Evolutionary conservation across 2,797 vertebrate species (phyloP).

Genomic region (Falco cherrug): DNA sequence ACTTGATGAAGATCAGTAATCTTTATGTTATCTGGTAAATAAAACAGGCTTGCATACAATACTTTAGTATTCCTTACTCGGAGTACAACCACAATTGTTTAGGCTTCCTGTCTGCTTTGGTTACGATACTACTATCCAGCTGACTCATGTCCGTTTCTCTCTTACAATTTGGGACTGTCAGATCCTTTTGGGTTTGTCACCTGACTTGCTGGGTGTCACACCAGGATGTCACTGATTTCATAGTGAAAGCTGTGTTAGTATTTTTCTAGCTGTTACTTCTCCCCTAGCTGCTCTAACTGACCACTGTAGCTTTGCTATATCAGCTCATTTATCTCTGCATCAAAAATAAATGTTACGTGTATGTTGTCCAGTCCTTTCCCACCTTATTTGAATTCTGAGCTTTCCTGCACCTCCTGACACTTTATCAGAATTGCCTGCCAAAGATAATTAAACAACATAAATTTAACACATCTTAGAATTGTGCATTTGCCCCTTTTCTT

Average conservation of each 20-base stretch:
- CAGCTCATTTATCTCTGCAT: not conserved
- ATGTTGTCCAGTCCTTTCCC: not conserved
- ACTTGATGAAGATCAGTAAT: not conserved
- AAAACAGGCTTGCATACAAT: not conserved
- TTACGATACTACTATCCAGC: not conserved
- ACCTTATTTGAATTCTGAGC: not conserved
- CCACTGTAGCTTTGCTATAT: not conserved
- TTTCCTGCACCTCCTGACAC: not conserved
- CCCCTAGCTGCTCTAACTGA: not conserved
- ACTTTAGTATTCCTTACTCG: not conserved
- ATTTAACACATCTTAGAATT: not conserved
- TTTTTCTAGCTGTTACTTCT: not conserved
- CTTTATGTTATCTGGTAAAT: not conserved
- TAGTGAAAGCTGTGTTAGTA: not conserved
- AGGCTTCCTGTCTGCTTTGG: not conserved
- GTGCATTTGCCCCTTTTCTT: not conserved
- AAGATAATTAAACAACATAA: not conserved
- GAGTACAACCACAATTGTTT: not conserved
- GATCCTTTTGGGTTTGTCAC: not conserved
- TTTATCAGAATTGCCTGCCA: not conserved
- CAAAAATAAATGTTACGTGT: not conserved
- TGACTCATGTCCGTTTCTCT: not conserved
- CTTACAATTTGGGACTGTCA: not conserved
- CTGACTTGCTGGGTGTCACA: not conserved
- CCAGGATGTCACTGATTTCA: not conserved